Evolutionary conservation across 2,113 vertebrate species (phyloP).

Genomic region (Ophthalmolycus amberensis): DNA sequence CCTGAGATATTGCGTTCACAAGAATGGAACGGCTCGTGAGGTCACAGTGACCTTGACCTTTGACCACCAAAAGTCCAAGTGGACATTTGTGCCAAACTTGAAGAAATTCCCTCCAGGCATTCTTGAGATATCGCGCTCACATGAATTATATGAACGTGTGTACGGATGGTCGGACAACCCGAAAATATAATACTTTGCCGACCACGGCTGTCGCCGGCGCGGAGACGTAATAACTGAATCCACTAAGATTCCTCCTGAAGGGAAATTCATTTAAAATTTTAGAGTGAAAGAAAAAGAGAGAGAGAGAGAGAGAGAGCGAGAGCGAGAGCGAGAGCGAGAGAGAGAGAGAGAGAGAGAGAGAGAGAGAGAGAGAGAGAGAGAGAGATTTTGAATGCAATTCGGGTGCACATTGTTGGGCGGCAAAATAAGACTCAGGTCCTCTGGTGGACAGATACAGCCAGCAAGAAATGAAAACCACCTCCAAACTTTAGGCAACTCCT

Average conservation of each 20-base stretch:
- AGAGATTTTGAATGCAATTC: constrained; percentile 46
- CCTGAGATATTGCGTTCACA: neutral
- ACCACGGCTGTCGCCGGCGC: neutral
- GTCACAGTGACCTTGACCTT: neutral
- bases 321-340: neutral
- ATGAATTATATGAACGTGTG: neutral
- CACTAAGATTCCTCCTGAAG: constrained; percentile 29
- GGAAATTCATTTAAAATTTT: constrained; percentile 57
- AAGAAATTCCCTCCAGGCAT: neutral
- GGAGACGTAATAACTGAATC: constrained; percentile 18
- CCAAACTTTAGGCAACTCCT: neutral
- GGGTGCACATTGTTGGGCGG: too few relatives aligned
- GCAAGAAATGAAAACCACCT: constrained; percentile 3
- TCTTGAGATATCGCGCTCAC: neutral
- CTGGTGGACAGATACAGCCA: constrained; percentile 36
- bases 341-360: neutral
- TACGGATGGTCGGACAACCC: neutral
- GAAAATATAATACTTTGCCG: too few relatives aligned
- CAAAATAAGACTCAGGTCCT: constrained; percentile 51
- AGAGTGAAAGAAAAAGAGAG: neutral
- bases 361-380: constrained; percentile 2
- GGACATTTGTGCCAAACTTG: neutral
- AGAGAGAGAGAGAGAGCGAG: neutral
- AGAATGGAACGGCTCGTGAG: neutral
- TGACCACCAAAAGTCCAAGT: neutral